Evolutionary conservation across 2,888 invertebrate species (phyloP), one percentile per base, ranked within the genome.

Genomic region (Anagyrus pseudococci): DNA sequence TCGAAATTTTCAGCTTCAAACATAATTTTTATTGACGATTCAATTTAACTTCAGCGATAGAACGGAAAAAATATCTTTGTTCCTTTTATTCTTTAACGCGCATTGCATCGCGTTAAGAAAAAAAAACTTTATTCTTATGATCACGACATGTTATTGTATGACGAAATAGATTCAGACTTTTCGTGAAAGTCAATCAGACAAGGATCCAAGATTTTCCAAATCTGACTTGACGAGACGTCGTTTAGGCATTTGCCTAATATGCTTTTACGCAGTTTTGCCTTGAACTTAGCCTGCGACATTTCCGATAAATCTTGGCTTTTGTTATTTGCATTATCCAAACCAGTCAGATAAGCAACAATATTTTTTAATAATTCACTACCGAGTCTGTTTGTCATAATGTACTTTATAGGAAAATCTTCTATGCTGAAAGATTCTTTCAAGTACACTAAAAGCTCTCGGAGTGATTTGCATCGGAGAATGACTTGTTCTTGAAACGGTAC

Each of bases 111-210:
- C n/a, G n/a, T n/a, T n/a, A n/a, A n/a, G n/a, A n/a, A n/a, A n/a
- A n/a, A n/a, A n/a, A n/a, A n/a, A n/a, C n/a, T n/a, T n/a, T n/a
- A n/a, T n/a, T n/a, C n/a, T n/a, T n/a, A n/a, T n/a, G n/a, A n/a
- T n/a, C n/a, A n/a, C n/a, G n/a, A n/a, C n/a, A n/a, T n/a, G n/a
- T n/a, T n/a, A n/a, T n/a, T n/a, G n/a, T n/a, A n/a, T n/a, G n/a
- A n/a, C n/a, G n/a, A n/a, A n/a, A 1, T 17, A 58, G 29, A 22
- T 17, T 48, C 23, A 3, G 54, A 49, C 43, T 40, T 60, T 43
- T 60, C 54, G 29, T 60, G 54, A 19, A 60, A 60, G 49, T 60
- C 60, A n/a, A 60, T 60, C 13, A 60, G 33, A 8, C 48, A 48
- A 6, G 60, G 54, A 26, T 60, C 60, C 8, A 23, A 15, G 19